phyloP scores from a whole-genome alignment of 2,113 vertebrate genomes.

The Tragelaphus buxtoni region DNA sequence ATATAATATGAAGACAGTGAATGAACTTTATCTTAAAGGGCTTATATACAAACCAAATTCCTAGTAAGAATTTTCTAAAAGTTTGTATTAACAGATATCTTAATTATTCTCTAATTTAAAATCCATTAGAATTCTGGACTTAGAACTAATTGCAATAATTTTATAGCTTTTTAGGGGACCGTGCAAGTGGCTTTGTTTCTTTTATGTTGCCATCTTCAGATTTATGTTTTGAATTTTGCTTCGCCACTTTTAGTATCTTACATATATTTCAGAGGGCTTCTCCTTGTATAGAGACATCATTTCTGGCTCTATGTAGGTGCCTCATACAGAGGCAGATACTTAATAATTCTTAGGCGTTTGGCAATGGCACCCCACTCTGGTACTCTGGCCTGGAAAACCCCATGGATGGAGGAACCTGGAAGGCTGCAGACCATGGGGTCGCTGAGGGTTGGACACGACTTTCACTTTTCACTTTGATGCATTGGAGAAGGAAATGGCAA shows the following conservation, averaged over 20 bases:
- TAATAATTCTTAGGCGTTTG: not conserved
- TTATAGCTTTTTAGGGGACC: not conserved
- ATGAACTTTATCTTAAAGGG: not conserved
- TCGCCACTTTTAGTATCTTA: not conserved
- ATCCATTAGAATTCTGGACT: not conserved
- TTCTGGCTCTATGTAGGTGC: not conserved
- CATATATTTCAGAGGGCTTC: not conserved
- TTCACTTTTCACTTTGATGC: too few species aligned
- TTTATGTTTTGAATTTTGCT: slow-evolving; percentile 24
- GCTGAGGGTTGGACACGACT: too few species aligned
- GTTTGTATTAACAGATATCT: not conserved
- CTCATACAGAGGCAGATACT: not conserved
- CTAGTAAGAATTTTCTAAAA: not conserved
- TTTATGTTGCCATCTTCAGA: not conserved
- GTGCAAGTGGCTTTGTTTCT: not conserved
- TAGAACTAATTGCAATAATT: not conserved
- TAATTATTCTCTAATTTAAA: not conserved
- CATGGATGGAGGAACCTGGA: too few species aligned
- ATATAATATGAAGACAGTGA: not conserved
- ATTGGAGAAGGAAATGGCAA: too few species aligned
- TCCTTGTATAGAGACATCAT: not conserved
- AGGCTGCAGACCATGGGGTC: too few species aligned
- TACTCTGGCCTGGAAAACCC: too few species aligned
- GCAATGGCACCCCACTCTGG: too few species aligned
- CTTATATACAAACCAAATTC: slow-evolving; percentile 9